Conservation (phyloP, 1,140 invertebrate genomes). For the Zaprionus vittiger region DNA sequence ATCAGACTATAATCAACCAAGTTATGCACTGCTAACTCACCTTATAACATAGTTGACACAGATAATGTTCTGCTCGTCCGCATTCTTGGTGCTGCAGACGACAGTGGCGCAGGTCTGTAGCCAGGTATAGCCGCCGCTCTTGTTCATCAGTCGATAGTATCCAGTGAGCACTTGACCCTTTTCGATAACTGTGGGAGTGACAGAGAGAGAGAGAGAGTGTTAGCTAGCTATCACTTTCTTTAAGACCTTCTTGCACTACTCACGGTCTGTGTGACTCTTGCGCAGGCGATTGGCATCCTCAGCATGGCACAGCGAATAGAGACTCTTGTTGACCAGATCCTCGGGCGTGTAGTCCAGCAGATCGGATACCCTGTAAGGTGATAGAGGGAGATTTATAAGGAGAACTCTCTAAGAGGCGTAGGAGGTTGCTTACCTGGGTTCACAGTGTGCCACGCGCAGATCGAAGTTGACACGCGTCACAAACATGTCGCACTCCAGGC, state of each 20-base stretch:
- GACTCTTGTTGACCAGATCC: conserved; percentile 96
- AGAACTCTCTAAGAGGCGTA: too few relatives aligned
- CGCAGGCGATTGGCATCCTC: conserved; percentile 96
- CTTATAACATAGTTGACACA: conserved; percentile 95
- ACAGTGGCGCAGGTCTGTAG: conserved; percentile 98
- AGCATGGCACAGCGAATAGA: conserved; percentile 97
- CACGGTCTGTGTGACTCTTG: conserved; percentile 96
- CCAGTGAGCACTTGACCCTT: conserved; percentile 98
- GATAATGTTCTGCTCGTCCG: conserved; percentile 97
- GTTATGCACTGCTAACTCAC: conserved; percentile 28
- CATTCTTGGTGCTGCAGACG: conserved; percentile 97
- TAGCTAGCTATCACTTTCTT: neutral
- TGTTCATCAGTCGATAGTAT: conserved; percentile 98
- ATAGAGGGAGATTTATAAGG: fast-evolving
- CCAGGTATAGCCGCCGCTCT: conserved; percentile 97
- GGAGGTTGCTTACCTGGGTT: conserved; percentile 91
- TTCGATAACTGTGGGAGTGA: conserved; percentile 90
- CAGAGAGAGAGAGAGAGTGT: neutral
- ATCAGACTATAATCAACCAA: neutral
- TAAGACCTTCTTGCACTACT: conserved; percentile 85
- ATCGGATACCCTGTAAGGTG: conserved; percentile 91
- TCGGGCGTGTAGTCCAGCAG: conserved; percentile 96
- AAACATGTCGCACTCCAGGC: conserved; percentile 98
- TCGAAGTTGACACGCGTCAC: conserved; percentile 98
- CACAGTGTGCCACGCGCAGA: conserved; percentile 98